Evolutionary conservation across 1,140 invertebrate species (phyloP).

Genomic region (Meloidogyne exigua): DNA sequence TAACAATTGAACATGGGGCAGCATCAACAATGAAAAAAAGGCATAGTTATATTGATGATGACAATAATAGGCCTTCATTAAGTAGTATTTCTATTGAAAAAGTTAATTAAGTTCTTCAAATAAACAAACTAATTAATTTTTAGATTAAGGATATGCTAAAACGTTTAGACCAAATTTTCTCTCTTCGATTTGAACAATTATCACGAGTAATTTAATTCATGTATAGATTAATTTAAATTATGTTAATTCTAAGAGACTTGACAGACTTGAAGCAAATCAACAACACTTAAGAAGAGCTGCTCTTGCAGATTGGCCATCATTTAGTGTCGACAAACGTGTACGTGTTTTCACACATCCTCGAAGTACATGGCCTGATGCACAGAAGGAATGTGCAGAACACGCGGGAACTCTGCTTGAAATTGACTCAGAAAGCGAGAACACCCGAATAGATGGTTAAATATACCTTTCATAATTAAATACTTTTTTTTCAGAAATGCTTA

Average conservation of each 20-base stretch:
- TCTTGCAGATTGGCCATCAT: conserved; percentile 40
- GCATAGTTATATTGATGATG: neutral
- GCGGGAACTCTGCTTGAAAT: conserved; percentile 36
- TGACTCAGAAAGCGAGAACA: conserved; percentile 40
- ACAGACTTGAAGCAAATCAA: conserved; percentile 42
- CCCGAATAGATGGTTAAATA: conserved; percentile 33
- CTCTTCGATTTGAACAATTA: conserved; percentile 28
- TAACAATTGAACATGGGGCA: neutral
- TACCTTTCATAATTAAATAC: conserved; percentile 8
- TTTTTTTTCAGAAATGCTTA: neutral
- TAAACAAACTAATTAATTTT: conserved; percentile 1
- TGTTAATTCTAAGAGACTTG: conserved; percentile 38
- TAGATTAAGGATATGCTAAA: conserved; percentile 33
- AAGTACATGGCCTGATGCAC: conserved; percentile 35
- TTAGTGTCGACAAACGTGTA: conserved; percentile 34
- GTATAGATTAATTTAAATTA: neutral
- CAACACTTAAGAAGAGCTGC: conserved; percentile 36
- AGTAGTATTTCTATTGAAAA: neutral
- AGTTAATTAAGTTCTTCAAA: neutral
- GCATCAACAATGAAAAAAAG: neutral
- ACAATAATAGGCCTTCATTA: neutral
- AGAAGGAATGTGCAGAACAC: conserved; percentile 36
- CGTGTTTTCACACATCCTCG: conserved; percentile 24
- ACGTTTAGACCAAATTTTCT: conserved; percentile 30
- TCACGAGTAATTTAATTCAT: conserved; percentile 19